Evolutionary conservation across 2,888 invertebrate genomes (phyloP), one percentile per base, ranked within the genome.

Genomic region (Oscheius sp.): DNA sequence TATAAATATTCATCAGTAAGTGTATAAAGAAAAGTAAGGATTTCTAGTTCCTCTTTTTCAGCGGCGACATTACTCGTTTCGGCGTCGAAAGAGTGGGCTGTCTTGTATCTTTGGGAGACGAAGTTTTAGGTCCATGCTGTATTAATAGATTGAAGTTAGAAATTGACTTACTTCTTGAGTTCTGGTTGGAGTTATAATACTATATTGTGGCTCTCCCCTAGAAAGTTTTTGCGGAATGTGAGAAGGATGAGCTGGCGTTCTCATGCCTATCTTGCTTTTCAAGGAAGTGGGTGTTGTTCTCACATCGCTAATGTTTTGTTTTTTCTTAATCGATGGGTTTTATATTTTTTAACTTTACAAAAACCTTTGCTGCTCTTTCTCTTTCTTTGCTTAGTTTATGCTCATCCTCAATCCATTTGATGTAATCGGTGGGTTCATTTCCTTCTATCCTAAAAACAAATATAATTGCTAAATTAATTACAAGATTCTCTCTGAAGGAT

Each of bases 381-480:
- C 33, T 32, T 33, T 62, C 62, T n/a, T 36, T 33, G 14, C n/a
- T 36, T 30, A 50, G 26, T 2, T 49, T 32, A 24, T 62, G 36
- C 30, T 62, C 62, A 8, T 47, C 22, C 20, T 62, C 49, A 12
- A 30, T 47, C 62, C 62, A 62, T 33, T 62, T 49, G 28, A 62
- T 47, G 33, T 47, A 62, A 2, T 20, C 49, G 5, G 33, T 8
- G 2, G 62, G 62, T 24, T 32, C 36, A 32, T 36, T 32, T 12
- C 62, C 62, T 17, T 62, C 62, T 17, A 62, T 30, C 1, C 61
- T 61, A n/a, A 22, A 61, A 56, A 3, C 4, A n/a, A 54, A 54
- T 9, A 9, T 36, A 6, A 45, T 45, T 17, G 20, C 6, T 22
- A 49, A 49, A n/a, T n/a, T 22, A 56, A 20, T 56, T 20, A 47